A percentile compares a stretch with the other conserved stretches of the same genome.
Evolutionary conservation across 2,113 vertebrate genomes (phyloP).

Genomic region (Rhodinocichla rosea): DNA sequence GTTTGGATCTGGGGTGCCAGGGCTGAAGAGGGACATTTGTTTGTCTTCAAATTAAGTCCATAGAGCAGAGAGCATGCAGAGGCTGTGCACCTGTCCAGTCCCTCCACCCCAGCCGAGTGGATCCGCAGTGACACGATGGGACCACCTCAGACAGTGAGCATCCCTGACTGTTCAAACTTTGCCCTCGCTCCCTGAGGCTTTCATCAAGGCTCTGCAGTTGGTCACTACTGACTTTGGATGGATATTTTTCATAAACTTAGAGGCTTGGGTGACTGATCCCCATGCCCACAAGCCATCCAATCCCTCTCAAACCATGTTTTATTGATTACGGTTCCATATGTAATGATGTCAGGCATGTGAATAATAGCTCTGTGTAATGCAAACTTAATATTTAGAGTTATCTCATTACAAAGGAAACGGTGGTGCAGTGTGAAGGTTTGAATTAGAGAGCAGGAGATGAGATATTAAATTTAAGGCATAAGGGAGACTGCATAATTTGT

Average conservation of each 20-base stretch:
- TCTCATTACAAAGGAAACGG: constrained; percentile 63
- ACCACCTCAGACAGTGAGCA: background rate
- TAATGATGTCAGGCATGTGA: constrained; percentile 54
- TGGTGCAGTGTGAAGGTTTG: constrained; percentile 55
- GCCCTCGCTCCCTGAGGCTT: background rate
- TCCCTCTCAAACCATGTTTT: constrained; percentile 15
- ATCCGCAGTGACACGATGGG: background rate
- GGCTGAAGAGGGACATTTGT: background rate
- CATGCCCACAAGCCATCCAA: constrained; percentile 38
- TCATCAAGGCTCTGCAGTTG: background rate
- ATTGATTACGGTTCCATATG: constrained; percentile 47
- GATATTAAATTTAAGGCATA: constrained; percentile 59
- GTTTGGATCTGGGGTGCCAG: background rate
- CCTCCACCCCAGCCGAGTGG: background rate
- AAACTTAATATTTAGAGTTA: constrained; percentile 66
- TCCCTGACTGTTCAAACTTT: background rate
- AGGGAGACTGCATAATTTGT: constrained; percentile 58
- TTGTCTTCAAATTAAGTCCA: background rate
- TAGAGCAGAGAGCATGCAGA: background rate
- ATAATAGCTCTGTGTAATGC: constrained; percentile 42
- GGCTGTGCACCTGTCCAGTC: background rate
- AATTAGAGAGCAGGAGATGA: constrained; percentile 66
- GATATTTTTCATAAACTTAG: background rate
- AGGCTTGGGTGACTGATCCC: background rate
- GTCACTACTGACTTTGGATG: background rate